A percentile compares a stretch with the other conserved stretches of the same genome.
These are phyloP conservation scores for Papilio glaucus DNA, from an alignment of 1,140 invertebrate genomes.

Conservation along the genomic window DNA sequence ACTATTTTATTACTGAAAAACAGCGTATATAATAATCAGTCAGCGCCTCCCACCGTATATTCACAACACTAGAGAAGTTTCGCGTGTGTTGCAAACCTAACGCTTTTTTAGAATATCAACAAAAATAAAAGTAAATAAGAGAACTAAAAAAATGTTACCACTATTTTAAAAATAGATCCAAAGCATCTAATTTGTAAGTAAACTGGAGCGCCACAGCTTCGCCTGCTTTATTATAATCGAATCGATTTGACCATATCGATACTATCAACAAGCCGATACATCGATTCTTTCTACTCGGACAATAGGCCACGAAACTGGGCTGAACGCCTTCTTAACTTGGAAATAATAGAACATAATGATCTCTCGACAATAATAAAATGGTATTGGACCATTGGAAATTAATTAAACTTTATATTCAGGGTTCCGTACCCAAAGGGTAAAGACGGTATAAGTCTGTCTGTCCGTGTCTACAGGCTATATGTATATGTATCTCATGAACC, in stretches of 20 bases:
- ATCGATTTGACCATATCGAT: constrained; percentile 31
- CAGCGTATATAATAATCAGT: too few relatives aligned
- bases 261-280: constrained; percentile 22
- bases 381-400: not conserved
- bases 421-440: too few relatives aligned
- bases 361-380: constrained; percentile 2
- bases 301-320: constrained; percentile 19
- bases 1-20: too few relatives aligned
- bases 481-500: too few relatives aligned
- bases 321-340: not conserved
- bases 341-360: constrained; percentile 1
- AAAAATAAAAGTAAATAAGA: too few relatives aligned
- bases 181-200: not conserved
- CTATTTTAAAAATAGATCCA: not conserved
- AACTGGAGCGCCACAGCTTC: not conserved
- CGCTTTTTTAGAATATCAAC: too few relatives aligned
- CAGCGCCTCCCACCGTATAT: too few relatives aligned
- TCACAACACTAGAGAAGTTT: too few relatives aligned
- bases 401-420: too few relatives aligned
- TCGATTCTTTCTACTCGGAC: constrained; percentile 30
- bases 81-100: too few relatives aligned
- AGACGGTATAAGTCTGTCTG: too few relatives aligned
- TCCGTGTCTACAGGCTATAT: too few relatives aligned
- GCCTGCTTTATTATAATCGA: constrained; percentile 13
- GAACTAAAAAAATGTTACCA: not conserved